Percentiles rank a stretch among this genome's conserved stretches.
Conservation (phyloP, 2,888 invertebrate species). For the Eupithecia centaureata region DNA sequence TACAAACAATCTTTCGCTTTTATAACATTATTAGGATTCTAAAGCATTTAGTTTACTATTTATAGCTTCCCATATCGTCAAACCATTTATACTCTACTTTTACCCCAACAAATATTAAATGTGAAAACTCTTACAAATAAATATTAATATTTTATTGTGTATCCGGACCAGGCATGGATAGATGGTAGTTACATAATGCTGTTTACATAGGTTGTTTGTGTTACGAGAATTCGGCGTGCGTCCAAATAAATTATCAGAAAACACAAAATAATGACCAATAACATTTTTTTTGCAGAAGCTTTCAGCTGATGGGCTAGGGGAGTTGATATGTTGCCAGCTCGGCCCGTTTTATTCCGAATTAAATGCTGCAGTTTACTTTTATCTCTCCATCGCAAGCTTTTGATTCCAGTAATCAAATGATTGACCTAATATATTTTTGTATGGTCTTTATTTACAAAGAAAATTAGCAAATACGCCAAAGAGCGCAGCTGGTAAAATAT, state of each 20-base stretch:
- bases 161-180: slow-evolving; percentile 17
- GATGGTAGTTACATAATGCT: slow-evolving; percentile 25
- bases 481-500: no score
- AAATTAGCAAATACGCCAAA: no score
- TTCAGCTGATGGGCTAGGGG: slow-evolving; percentile 28
- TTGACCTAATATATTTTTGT: not conserved
- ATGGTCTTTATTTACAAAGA: no score
- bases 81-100: not conserved
- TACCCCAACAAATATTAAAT: not conserved
- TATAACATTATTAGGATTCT: no score
- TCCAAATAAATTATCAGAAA: slow-evolving; percentile 34
- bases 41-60: not conserved
- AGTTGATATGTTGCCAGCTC: slow-evolving; percentile 30
- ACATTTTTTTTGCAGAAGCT: slow-evolving; percentile 27
- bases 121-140: slow-evolving; percentile 8
- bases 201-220: slow-evolving; percentile 34
- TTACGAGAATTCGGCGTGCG: slow-evolving; percentile 29
- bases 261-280: slow-evolving; percentile 32
- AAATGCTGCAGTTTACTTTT: slow-evolving; percentile 8
- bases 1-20: no score
- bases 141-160: slow-evolving; percentile 23
- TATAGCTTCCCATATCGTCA: not conserved
- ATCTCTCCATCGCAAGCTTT: slow-evolving; percentile 3
- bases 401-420: not conserved
- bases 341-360: slow-evolving; percentile 15